phyloP scores from a whole-genome alignment of 2,113 vertebrate species.

The Anhinga rufa region DNA sequence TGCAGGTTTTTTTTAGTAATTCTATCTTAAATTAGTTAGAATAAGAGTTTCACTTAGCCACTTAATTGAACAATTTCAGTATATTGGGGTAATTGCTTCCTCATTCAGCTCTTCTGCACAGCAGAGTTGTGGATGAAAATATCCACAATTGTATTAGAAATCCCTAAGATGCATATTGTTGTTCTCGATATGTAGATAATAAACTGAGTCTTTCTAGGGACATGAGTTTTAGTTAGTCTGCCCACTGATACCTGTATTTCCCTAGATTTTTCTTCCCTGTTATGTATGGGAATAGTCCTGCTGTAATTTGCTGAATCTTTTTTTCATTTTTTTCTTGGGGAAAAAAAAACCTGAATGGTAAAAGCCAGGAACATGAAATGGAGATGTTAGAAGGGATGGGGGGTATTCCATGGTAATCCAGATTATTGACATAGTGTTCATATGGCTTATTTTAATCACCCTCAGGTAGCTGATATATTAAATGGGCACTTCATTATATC shows the following conservation, averaged over 20 bases:
- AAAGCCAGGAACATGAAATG: fast-evolving
- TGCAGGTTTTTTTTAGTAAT: background rate
- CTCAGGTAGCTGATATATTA: background rate
- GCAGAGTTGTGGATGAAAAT: background rate
- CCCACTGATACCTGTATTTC: background rate
- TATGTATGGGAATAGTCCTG: background rate
- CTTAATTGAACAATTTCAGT: background rate
- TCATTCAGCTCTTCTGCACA: background rate
- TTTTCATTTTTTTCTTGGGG: background rate
- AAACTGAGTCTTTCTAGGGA: background rate
- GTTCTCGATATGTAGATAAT: background rate
- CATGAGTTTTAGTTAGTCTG: background rate
- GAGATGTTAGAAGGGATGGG: background rate
- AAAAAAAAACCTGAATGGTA: background rate
- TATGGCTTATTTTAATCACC: background rate
- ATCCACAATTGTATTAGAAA: background rate
- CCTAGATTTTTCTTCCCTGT: background rate
- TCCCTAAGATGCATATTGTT: background rate
- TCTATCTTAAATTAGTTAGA: background rate
- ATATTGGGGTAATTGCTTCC: background rate
- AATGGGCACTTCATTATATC: background rate
- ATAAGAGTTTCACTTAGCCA: background rate
- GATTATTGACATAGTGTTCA: background rate
- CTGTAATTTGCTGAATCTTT: background rate
- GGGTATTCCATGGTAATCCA: background rate